Evolutionary conservation across 2,888 invertebrate genomes (phyloP), one percentile per base, ranked within the genome.

Genomic region (Drepana falcataria): DNA sequence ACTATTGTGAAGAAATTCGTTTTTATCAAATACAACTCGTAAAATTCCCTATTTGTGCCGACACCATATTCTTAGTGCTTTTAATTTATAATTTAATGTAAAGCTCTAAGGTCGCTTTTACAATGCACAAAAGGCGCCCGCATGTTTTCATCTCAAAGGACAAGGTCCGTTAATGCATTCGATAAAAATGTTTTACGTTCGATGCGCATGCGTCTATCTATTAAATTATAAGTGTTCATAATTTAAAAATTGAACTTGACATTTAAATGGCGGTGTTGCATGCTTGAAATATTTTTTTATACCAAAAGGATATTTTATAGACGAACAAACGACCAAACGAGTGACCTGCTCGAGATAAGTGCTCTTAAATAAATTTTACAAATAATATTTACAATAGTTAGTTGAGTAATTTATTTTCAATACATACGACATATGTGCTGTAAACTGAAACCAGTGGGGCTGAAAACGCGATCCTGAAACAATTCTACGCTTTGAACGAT

Each of bases 401-500:
- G 9, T 61, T 65, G 69, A 68, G 65, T 60, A 71, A 59, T 67
- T 71, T 64, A 66, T 61, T 68, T 68, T 58, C 55, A 58, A 72
- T 65, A 60, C 53, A 62, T 59, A 54, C 60, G 54, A 53, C 67
- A 63, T 61, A 66, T 59, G 66, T 66, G 63, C 59, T 77, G 76
- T 73, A 73, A 68, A 58, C 57, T 55, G 55, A 56, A 51, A 44
- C 51, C 57, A 21, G 21, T 21, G 59, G 54, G 63, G 66, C 59
- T 58, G 64, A 65, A 63, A 72, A 67, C 69, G 77, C 65, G 59
- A 62, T 62, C 64, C 69, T 71, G 64, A 55, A 68, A 69, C 68
- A 71, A 44, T 77, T 86, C 82, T 74, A 67, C 87, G 80, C 79
- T 65, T 64, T 61, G 68, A 69, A 73, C 53, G 89, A 86, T 88